These are phyloP conservation scores for Ophraella communa DNA, from an alignment of 2,888 invertebrate genomes.

Conservation along the genomic window DNA sequence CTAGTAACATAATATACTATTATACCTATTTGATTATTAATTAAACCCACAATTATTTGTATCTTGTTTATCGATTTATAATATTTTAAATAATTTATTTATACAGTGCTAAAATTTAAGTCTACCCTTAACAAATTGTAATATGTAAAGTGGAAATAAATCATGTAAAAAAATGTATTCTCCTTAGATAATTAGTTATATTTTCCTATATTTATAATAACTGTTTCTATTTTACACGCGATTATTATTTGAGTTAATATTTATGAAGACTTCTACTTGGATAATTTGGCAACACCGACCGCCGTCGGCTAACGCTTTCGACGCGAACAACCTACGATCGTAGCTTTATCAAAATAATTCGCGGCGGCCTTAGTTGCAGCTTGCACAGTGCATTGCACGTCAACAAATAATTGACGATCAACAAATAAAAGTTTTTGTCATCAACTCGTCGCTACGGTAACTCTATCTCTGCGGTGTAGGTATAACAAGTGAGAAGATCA, in stretches of 20 bases:
- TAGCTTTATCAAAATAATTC: conserved; percentile 29
- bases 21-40: no score
- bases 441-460: conserved; percentile 10
- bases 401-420: conserved; percentile 17
- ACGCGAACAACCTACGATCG: conserved; percentile 20
- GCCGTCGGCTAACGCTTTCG: conserved; percentile 7
- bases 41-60: no score
- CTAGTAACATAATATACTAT: no score
- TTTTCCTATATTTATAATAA: not conserved
- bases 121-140: no score
- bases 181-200: no score
- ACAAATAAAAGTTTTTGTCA: conserved; percentile 6
- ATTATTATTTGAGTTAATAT: not conserved
- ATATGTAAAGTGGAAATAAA: no score
- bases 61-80: no score
- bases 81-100: no score
- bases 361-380: conserved; percentile 26
- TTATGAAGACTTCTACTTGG: not conserved
- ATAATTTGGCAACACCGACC: conserved; percentile 12
- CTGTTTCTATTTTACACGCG: not conserved
- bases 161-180: no score
- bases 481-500: conserved; percentile 9
- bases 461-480: conserved; percentile 10
- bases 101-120: no score
- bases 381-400: conserved; percentile 19